These are phyloP conservation scores for Actinopyga echinites DNA, from an alignment of 53 echinoderm and acorn worm genomes.

Conservation along the genomic window DNA sequence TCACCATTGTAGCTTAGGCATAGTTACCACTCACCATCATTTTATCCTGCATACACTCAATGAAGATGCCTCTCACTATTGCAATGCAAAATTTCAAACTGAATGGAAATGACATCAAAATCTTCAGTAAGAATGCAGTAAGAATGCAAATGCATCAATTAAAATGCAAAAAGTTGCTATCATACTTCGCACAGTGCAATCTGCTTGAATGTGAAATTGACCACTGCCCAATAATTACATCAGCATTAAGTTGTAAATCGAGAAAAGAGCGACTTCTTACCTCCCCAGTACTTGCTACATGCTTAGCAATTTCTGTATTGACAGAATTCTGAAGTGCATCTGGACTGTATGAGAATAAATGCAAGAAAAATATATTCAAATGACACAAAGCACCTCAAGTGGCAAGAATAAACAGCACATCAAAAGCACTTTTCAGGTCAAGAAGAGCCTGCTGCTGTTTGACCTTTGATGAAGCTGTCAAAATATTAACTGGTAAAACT, in stretches of 20 bases:
- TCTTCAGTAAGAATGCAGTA: no score
- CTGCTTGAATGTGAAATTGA: background rate
- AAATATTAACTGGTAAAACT: no score
- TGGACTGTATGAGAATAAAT: slow-evolving; percentile 43
- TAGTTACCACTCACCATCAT: no score
- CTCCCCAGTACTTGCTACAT: slow-evolving; percentile 87
- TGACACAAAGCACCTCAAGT: background rate
- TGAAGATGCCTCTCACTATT: no score
- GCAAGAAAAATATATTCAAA: background rate
- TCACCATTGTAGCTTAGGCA: no score
- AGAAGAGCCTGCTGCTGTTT: no score
- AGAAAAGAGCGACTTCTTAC: slow-evolving; percentile 45
- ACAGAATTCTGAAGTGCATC: slow-evolving; percentile 77
- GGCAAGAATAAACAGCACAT: background rate
- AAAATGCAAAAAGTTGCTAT: background rate
- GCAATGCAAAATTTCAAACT: no score
- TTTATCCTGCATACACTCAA: no score
- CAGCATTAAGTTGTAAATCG: background rate
- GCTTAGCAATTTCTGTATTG: slow-evolving; percentile 77
- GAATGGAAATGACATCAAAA: no score
- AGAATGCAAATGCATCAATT: no score
- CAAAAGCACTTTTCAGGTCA: background rate
- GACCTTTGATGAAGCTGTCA: no score
- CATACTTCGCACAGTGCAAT: background rate
- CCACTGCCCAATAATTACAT: background rate